Evolutionary conservation across 2,888 invertebrate species (phyloP).

Genomic region (Mesochorus sp.): DNA sequence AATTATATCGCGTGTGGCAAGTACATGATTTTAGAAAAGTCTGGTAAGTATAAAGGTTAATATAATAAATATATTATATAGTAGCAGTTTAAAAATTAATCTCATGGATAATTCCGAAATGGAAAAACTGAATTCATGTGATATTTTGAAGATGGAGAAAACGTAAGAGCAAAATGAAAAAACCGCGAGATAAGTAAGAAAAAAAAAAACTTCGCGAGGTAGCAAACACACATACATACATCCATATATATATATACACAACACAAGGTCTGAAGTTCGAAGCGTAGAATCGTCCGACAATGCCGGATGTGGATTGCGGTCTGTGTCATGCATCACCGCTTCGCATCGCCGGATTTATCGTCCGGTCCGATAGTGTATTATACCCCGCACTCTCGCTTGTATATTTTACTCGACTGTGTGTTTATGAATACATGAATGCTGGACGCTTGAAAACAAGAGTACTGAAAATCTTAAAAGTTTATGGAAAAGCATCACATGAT

Average conservation of each 20-base stretch:
- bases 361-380: constrained; percentile 65
- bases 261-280: constrained; percentile 39
- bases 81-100: no score
- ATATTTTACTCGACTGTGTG: not conserved
- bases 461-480: not conserved
- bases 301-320: constrained; percentile 82
- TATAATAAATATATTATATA: no score
- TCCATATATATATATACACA: not conserved
- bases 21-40: no score
- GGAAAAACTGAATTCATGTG: no score
- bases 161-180: constrained; percentile 32
- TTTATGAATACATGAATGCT: not conserved
- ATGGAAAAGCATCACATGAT: no score
- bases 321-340: constrained; percentile 80
- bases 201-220: constrained; percentile 68
- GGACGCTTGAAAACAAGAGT: not conserved
- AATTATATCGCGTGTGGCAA: no score
- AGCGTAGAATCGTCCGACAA: constrained; percentile 58
- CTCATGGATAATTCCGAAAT: no score
- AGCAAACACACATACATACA: constrained; percentile 66
- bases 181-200: constrained; percentile 58
- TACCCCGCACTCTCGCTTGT: constrained; percentile 34
- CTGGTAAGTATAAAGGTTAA: no score
- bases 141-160: not conserved
- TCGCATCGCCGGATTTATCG: constrained; percentile 68